Base-by-base conservation (phyloP, 2,888 invertebrate genomes). In the Chromoteleia sp. region DNA sequence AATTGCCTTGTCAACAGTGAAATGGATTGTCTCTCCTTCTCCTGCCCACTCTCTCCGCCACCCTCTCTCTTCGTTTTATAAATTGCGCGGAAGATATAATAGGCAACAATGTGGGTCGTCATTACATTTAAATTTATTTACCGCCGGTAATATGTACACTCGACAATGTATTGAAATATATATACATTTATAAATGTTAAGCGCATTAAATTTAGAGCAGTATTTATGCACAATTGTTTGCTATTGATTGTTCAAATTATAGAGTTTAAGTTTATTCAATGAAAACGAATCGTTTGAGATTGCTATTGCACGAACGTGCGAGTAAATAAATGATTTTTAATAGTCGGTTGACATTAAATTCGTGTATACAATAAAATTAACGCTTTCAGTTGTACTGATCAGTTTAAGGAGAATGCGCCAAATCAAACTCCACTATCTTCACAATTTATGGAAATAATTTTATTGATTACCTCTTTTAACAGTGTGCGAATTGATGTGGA, bases 1-100 rank as follows among this genome's bases (percentile, higher is more conserved):
- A 79, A 79, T 79, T 79, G 79, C 73, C 79, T 79, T 73, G 79
- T 79, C 79, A 73, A 73, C 58, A 48, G 78, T 36, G 65, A 71
- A 77, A 70, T 71, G 65, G 58, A 63, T 77, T 30, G 5, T 43
- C 29, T 29, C 4, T 36, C 12, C 39, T 41, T 41, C 33, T 14
- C 21, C n/a, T n/a, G 1, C 6, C 21, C 5, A 8, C 15, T 43
- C 19, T 56, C 48, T 48, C 30, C 36, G n/a, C n/a, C n/a, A 15
- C 36, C 12, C 8, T 43, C 30, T 56, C 36, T 48, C 30, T 39
- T n/a, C 21, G 21, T 52, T 52, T 52, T 65, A 68, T 68, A 29
- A 25, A 61, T 48, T 25, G 7, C 12, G 12, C 54, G 45, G 19
- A 19, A 65, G 65, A 56, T n/a, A n/a, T n/a, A 65, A 65, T 39